Evolutionary conservation across 2,888 invertebrate genomes (phyloP), one percentile per base, ranked within the genome.

Genomic region (Deilephila porcellus): DNA sequence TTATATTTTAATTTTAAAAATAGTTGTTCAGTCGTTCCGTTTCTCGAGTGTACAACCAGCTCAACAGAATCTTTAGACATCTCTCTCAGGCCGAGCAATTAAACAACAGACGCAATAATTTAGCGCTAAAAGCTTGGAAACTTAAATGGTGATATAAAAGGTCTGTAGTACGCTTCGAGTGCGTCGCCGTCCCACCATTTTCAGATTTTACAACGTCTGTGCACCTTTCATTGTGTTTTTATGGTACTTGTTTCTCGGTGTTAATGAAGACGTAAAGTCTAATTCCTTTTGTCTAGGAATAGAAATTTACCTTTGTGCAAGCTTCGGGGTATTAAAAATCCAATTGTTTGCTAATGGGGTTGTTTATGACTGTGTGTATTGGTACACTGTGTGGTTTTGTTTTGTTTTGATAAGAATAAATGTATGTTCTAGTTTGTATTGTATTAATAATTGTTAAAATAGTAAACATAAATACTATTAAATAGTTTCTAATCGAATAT

Each of bases 31-130:
- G 7, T 63, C 34, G 6, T 19, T 56, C 45, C 45, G n/a, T 34
- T 7, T n/a, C 45, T 3, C 11, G 5, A 64, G 37, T 64, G 37
- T 14, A 20, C 64, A 64, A 37, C 34, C 11, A 67, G 67, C 52
- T 2, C 6, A 45, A 67, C 67, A 64, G n/a, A 37, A 45, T 64
- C 67, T 45, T 67, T 25, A 25, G 34, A n/a, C 25, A 25, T 67
- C 52, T 45, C 45, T 14, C 67, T 67, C 25, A 60, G n/a, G 32
- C 52, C 4, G 45, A 45, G 71, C 75, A 77, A 79, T 81, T 76
- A 83, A 77, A 74, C 77, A 78, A 74, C 77, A 78, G 75, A 77
- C 71, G 37, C 70, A 62, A 73, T 78, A 76, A 74, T 72, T 77
- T 78, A 70, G 29, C 64, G 73, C 73, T 77, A 72, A 80, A 80